A percentile compares a stretch with the other conserved stretches of the same genome.
phyloP scores from a whole-genome alignment of 2,113 vertebrate species.

The Raja brachyura region DNA sequence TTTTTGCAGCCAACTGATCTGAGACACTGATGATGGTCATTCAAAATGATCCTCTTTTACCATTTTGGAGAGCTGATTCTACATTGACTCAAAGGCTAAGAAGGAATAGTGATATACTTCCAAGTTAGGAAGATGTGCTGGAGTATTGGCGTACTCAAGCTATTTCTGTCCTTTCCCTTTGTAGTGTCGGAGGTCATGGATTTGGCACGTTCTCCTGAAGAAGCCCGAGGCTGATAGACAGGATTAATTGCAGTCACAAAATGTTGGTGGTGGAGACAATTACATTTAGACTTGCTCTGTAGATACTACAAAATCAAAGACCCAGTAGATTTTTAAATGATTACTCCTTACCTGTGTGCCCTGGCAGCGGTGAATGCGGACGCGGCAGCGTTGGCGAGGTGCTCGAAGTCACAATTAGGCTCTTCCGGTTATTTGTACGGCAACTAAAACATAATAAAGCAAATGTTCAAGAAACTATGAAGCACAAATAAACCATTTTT shows the following conservation, averaged over 20 bases:
- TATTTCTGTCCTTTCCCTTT: background rate
- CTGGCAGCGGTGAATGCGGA: slow-evolving; percentile 89
- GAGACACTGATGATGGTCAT: background rate
- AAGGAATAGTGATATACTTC: background rate
- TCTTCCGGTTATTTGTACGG: slow-evolving; percentile 94
- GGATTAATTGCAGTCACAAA: background rate
- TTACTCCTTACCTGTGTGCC: slow-evolving; percentile 71
- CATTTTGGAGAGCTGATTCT: background rate
- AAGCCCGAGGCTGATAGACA: background rate
- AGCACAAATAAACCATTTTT: background rate
- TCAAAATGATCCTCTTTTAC: background rate
- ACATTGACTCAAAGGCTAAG: background rate
- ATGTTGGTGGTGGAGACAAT: background rate
- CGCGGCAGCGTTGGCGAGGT: slow-evolving; percentile 93
- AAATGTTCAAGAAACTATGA: background rate
- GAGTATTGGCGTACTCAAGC: background rate
- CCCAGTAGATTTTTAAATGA: background rate
- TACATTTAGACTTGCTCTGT: background rate
- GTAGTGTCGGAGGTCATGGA: background rate
- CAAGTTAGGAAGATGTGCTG: background rate
- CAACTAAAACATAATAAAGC: slow-evolving; percentile 64
- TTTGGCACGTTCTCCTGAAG: background rate
- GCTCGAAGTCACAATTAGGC: slow-evolving; percentile 91
- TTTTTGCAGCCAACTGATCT: too few species aligned
- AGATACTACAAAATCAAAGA: background rate